These are phyloP conservation scores for Apocheima hispidaria DNA, from an alignment of 2,888 invertebrate genomes.

Conservation along the genomic window DNA sequence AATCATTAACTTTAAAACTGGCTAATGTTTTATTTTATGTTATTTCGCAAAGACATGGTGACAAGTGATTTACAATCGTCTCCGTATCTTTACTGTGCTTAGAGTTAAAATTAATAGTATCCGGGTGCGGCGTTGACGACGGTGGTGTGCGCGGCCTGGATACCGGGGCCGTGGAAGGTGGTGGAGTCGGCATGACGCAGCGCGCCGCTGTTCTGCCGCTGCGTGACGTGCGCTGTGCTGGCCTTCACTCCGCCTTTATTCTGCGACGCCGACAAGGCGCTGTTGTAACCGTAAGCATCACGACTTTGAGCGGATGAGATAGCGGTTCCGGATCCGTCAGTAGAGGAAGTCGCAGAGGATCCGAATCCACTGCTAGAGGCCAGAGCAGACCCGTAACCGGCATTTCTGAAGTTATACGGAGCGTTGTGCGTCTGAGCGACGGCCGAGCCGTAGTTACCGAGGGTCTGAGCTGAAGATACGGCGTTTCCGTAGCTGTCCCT, in stretches of 20 bases:
- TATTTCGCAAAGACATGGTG: slow-evolving; percentile 60
- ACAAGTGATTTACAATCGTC: slow-evolving; percentile 73
- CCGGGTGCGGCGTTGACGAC: slow-evolving; percentile 62
- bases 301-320: slow-evolving; percentile 61
- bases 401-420: slow-evolving; percentile 41
- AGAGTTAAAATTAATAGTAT: slow-evolving; percentile 57
- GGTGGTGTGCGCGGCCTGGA: slow-evolving; percentile 69
- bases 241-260: slow-evolving; percentile 60
- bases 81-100: slow-evolving; percentile 58
- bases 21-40: slow-evolving; percentile 16
- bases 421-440: slow-evolving; percentile 61
- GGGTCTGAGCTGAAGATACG: slow-evolving; percentile 62
- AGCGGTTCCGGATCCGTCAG: slow-evolving; percentile 58
- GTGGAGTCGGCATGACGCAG: slow-evolving; percentile 68
- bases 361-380: slow-evolving; percentile 50
- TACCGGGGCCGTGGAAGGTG: slow-evolving; percentile 66
- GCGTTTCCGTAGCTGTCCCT: slow-evolving; percentile 50
- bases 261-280: slow-evolving; percentile 67
- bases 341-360: slow-evolving; percentile 42
- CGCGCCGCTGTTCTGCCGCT: slow-evolving; percentile 61
- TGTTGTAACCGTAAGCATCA: slow-evolving; percentile 51
- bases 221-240: slow-evolving; percentile 66
- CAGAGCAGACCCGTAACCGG: slow-evolving; percentile 54
- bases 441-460: slow-evolving; percentile 62
- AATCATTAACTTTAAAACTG: slow-evolving; percentile 27